Evolutionary conservation across 2,888 invertebrate genomes (phyloP), one percentile per base, ranked within the genome.

Genomic region (Himalopsyche anomala): DNA sequence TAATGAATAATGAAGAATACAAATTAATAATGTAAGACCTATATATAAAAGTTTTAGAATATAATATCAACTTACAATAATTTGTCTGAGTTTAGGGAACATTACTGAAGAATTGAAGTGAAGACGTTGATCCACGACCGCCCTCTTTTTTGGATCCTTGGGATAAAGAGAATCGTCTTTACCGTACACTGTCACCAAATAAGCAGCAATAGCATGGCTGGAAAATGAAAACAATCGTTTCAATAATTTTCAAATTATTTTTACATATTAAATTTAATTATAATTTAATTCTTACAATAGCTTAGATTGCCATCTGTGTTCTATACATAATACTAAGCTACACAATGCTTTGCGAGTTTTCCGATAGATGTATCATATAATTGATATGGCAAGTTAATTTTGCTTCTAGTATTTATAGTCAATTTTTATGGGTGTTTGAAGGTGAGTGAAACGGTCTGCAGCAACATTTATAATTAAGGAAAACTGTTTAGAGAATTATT

Each of bases 181-280:
- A 4, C 92, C 94, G 89, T 95, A 95, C 90, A 94, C 94, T 80
- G 91, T 92, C 4, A 94, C 92, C 88, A 96, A 91, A 90, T 95
- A 95, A 0, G 92, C 90, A 81, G 91, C 91, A 87, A 95, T 95
- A 0, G 95, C 95, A 89, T 95, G 95, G 85, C 95, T 95, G 91
- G 92, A 95, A 91, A 91, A 92, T 38, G 94, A 55, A 17, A 19
- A 40, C 17, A 80, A 40, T 15, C 5, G 8, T n/a, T 11, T 15
- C 0, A 1, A 80, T 40, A 40, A 4, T 74, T 36, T 2, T n/a
- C n/a, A n/a, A n/a, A n/a, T n/a, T n/a, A n/a, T n/a, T n/a, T n/a
- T n/a, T n/a, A n/a, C n/a, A n/a, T n/a, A n/a, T n/a, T n/a, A n/a
- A n/a, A n/a, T 62, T 62, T 62, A 6, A 5, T 62, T 62, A 0